Evolutionary conservation across 2,797 vertebrate species (phyloP), one percentile per base, ranked within the genome.

Genomic region (Sebastolobus altivelis): DNA sequence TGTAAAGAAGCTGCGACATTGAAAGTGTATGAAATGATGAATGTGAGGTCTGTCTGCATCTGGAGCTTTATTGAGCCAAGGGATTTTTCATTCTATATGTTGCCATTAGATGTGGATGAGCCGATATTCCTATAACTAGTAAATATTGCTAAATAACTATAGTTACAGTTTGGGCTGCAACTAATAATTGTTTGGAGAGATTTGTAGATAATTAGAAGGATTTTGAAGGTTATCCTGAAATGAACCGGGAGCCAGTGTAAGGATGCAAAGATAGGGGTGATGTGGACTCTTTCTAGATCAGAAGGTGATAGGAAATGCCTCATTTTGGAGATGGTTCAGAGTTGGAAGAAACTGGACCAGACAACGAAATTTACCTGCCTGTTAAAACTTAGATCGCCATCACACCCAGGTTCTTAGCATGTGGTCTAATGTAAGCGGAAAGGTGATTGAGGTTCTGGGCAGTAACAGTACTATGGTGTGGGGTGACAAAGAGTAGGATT

Each of bases 11-110:
- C 13, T 35, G 13, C 49, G 22, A 43, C 27, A 65, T 11, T 29
- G 12, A 40, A 58, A 33, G n/a, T 54, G 72, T 78, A 27, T 55
- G 18, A 67, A 56, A 61, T 66, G 31, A 75, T 54, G 25, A 75
- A 62, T 58, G 49, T 20, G 55, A 37, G 29, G 35, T 69, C 43
- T 7, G 52, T 38, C 9, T 69, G 59, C 11, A 69, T 38, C 65
- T 13, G n/a, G 7, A 1, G 71, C 33, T 46, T 54, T 71, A 74
- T 20, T 14, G 43, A 60, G 40, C 40, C 35, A 20, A 66, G 27
- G 67, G 43, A 14, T 52, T 54, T 72, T 76, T 56, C 58, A 68
- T 38, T 62, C 11, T 25, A 4, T 22, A 40, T 20, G 10, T 63
- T 67, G 4, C 38, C 13, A 52, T 65, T 82, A 33, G 38, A 69